phyloP scores from a whole-genome alignment of 2,888 invertebrate species.

The Stenodera caucasica region DNA sequence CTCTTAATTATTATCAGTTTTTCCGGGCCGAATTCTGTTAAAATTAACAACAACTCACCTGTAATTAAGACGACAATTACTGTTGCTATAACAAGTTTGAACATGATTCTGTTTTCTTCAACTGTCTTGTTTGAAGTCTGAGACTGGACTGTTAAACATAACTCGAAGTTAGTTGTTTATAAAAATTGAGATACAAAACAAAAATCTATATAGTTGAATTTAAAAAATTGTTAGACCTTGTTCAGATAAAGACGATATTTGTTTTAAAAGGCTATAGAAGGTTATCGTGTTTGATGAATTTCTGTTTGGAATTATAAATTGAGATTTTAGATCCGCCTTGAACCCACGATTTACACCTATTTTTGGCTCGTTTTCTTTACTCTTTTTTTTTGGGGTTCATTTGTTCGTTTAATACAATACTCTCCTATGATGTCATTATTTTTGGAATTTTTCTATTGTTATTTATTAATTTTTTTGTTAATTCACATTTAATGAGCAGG shows the following conservation, averaged over 20 bases:
- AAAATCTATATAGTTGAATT: neutral
- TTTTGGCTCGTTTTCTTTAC: too few species aligned
- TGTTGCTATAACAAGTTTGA: neutral
- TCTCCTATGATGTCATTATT: neutral
- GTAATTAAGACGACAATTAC: neutral
- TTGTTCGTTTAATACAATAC: neutral
- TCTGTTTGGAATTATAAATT: neutral
- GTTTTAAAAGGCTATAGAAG: neutral
- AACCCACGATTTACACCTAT: neutral
- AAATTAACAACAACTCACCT: neutral
- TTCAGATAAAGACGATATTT: neutral
- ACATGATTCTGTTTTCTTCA: neutral
- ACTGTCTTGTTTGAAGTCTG: too few species aligned
- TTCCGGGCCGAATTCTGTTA: too few species aligned
- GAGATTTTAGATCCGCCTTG: neutral
- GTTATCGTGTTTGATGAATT: neutral
- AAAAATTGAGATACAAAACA: neutral
- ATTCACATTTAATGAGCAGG: neutral
- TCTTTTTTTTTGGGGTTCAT: neutral
- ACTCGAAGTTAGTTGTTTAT: too few species aligned
- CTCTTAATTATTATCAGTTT: too few species aligned
- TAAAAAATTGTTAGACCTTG: neutral
- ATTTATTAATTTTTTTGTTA: neutral
- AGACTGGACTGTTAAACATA: too few species aligned
- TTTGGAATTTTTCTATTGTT: neutral